Evolutionary conservation across 1,140 invertebrate species (phyloP).

Genomic region (Ceratoteleas bidentatus): DNA sequence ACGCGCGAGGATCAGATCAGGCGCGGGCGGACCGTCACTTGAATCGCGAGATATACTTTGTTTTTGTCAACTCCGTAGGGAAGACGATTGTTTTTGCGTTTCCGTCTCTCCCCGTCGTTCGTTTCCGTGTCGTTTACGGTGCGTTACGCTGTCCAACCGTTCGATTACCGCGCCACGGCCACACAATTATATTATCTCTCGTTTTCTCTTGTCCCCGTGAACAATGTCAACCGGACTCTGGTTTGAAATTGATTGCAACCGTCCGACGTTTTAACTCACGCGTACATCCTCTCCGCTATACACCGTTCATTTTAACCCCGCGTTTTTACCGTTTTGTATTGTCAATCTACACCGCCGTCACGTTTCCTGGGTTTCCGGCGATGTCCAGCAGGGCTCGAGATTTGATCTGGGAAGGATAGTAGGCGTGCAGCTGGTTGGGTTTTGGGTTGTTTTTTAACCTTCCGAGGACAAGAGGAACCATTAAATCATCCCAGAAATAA

Average conservation of each 20-base stretch:
- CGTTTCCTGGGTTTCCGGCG: no score
- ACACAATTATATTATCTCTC: slow-evolving; percentile 43
- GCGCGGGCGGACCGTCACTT: slow-evolving; percentile 14
- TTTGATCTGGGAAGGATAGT: no score
- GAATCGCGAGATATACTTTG: slow-evolving; percentile 23
- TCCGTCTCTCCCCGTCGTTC: slow-evolving; percentile 4
- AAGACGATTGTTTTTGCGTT: slow-evolving; percentile 12
- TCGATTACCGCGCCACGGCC: slow-evolving; percentile 21
- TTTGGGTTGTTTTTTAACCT: no score
- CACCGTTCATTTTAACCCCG: no score
- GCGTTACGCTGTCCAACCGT: background rate
- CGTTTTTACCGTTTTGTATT: slow-evolving; percentile 31
- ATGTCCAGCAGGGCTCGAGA: no score
- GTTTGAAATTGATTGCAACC: slow-evolving; percentile 56
- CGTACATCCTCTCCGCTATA: no score
- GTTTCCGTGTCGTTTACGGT: background rate
- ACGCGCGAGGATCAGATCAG: slow-evolving; percentile 14
- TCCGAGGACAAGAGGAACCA: no score
- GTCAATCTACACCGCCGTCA: no score
- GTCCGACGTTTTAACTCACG: background rate
- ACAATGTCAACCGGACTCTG: slow-evolving; percentile 31
- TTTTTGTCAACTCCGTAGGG: slow-evolving; percentile 8
- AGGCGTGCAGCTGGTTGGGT: no score
- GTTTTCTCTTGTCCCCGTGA: slow-evolving; percentile 29
- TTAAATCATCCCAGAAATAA: no score